phyloP scores from a whole-genome alignment of 2,797 vertebrate genomes.

The Peromyscus attwateri region DNA sequence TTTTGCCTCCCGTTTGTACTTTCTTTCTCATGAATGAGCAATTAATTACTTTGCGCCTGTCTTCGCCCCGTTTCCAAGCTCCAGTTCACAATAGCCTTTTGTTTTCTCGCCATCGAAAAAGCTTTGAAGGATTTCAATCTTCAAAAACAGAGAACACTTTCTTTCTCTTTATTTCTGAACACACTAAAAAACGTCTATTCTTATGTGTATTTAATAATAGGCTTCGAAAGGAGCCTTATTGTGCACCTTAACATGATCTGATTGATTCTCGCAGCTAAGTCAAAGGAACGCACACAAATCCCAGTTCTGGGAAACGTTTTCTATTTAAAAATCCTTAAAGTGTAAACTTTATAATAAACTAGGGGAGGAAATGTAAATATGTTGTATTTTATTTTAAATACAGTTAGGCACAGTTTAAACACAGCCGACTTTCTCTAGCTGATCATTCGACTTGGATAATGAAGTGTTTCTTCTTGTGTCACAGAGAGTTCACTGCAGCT shows the following conservation, averaged over 20 bases:
- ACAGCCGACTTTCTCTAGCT: conserved; percentile 76
- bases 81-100: conserved; percentile 83
- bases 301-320: conserved; percentile 76
- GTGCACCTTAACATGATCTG: conserved; percentile 84
- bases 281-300: conserved; percentile 83
- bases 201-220: conserved; percentile 87
- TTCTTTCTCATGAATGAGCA: conserved; percentile 82
- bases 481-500: conserved; percentile 70
- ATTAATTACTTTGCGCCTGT: conserved; percentile 82
- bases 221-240: conserved; percentile 83
- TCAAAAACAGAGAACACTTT: conserved; percentile 83
- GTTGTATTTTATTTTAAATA: conserved; percentile 85
- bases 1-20: conserved; percentile 76
- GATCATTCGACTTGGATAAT: conserved; percentile 77
- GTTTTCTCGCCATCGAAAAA: conserved; percentile 84
- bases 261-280: conserved; percentile 84
- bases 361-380: conserved; percentile 80
- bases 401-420: conserved; percentile 82
- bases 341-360: conserved; percentile 86
- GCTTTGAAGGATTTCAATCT: conserved; percentile 85
- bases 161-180: conserved; percentile 84
- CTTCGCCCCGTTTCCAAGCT: conserved; percentile 71
- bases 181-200: conserved; percentile 83
- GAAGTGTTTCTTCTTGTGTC: conserved; percentile 76
- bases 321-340: conserved; percentile 80